Conservation (phyloP, 2,113 vertebrate genomes). For the Pungitius pungitius region DNA sequence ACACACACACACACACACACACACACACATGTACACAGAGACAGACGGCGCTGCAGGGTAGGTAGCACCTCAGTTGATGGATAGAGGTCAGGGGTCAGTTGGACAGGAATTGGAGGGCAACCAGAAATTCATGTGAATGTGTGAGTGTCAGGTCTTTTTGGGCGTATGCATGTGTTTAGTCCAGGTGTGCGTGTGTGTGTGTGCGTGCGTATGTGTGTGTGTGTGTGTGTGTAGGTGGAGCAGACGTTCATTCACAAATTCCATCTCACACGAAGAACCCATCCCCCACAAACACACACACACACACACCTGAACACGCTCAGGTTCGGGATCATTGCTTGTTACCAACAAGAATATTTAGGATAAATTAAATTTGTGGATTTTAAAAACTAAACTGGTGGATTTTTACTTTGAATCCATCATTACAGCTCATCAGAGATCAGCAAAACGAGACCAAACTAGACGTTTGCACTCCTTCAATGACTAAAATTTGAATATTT, state of each 20-base stretch:
- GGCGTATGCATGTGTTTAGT: constrained; percentile 7
- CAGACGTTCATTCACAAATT: constrained; percentile 76
- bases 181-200: constrained; percentile 9
- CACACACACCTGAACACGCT: constrained; percentile 71
- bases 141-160: not conserved
- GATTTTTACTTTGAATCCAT: not conserved
- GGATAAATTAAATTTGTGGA: too few relatives aligned
- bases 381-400: not conserved
- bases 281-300: constrained; percentile 18
- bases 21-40: constrained; percentile 26
- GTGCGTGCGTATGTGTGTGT: constrained; percentile 12
- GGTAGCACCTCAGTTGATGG: constrained; percentile 48
- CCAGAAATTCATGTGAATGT: constrained; percentile 26
- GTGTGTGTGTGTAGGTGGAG: constrained; percentile 9
- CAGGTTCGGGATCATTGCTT: not conserved
- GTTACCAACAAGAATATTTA: not conserved
- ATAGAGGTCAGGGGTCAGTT: constrained; percentile 55
- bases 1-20: constrained; percentile 25
- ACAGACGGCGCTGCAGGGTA: constrained; percentile 24
- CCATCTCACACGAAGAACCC: constrained; percentile 55
- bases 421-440: not conserved
- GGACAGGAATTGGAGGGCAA: constrained; percentile 55
- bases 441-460: not conserved
- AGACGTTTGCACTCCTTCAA: not conserved
- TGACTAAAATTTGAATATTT: not conserved